Conservation (phyloP, 2,888 invertebrate genomes). For the Miltochrista miniata region DNA sequence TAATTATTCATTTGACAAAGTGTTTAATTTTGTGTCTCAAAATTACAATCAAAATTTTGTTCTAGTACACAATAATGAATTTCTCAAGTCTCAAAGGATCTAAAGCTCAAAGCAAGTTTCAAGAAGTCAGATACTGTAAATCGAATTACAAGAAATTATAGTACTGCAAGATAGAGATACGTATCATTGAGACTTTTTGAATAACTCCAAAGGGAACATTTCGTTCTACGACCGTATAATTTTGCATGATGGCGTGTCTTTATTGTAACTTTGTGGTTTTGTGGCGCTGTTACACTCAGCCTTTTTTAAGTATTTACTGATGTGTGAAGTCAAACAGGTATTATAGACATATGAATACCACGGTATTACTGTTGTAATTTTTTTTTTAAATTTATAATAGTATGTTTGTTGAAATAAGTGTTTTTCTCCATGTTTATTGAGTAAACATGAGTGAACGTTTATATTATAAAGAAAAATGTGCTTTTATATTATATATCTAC, state of each 20-base stretch:
- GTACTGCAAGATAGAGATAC: neutral
- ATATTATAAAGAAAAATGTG: too few relatives aligned
- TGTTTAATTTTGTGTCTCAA: too few relatives aligned
- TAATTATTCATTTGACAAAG: too few relatives aligned
- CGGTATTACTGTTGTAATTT: too few relatives aligned
- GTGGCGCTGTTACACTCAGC: constrained; percentile 1
- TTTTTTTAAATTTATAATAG: neutral
- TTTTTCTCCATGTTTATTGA: too few relatives aligned
- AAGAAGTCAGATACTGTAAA: constrained; percentile 3
- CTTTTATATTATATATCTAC: too few relatives aligned
- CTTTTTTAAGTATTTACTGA: neutral
- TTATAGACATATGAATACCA: too few relatives aligned
- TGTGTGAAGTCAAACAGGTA: neutral
- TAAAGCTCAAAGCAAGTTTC: neutral
- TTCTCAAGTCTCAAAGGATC: neutral
- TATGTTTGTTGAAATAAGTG: too few relatives aligned
- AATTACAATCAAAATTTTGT: too few relatives aligned
- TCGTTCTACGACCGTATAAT: constrained; percentile 3
- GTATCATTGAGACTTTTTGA: neutral
- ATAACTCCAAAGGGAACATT: neutral
- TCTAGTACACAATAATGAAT: neutral
- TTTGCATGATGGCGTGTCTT: constrained; percentile 7
- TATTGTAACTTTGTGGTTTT: constrained; percentile 9
- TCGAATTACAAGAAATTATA: constrained; percentile 9
- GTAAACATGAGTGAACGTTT: too few relatives aligned